These are phyloP conservation scores for Chiloscyllium plagiosum DNA, from an alignment of 2,113 vertebrate genomes.

Conservation along the genomic window DNA sequence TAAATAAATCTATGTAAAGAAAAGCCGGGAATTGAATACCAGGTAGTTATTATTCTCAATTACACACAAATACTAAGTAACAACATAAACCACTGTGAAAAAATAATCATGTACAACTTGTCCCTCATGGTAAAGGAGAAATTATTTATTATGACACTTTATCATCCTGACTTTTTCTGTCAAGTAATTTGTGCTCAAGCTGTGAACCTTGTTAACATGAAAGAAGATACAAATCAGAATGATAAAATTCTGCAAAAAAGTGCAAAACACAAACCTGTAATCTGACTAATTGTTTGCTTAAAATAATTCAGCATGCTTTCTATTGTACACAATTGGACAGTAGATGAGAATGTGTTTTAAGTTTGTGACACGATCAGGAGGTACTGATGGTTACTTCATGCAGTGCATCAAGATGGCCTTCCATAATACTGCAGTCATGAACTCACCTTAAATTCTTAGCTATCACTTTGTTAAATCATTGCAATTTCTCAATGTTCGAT, in stretches of 20 bases:
- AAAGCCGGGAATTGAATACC: neutral
- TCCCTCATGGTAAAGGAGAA: neutral
- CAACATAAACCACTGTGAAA: neutral
- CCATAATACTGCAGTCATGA: neutral
- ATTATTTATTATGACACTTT: neutral
- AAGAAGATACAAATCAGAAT: neutral
- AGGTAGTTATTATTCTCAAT: neutral
- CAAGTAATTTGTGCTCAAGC: conserved; percentile 4
- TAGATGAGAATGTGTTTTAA: neutral
- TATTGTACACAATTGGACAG: conserved; percentile 22
- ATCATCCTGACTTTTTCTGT: neutral
- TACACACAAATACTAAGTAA: neutral
- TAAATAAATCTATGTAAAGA: neutral
- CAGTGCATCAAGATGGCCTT: neutral
- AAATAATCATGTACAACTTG: neutral
- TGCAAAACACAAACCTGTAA: neutral
- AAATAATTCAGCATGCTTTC: neutral
- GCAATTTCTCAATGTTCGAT: neutral
- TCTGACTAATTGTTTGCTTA: neutral
- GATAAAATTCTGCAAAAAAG: conserved; percentile 9
- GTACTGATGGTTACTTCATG: neutral
- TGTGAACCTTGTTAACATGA: neutral
- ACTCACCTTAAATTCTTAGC: neutral
- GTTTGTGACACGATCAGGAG: neutral
- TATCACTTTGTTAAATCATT: conserved; percentile 15